Percentiles rank a stretch among this genome's conserved stretches.
These are phyloP conservation scores for Apteryx owenii DNA, from an alignment of 2,113 vertebrate genomes.

Conservation along the genomic window DNA sequence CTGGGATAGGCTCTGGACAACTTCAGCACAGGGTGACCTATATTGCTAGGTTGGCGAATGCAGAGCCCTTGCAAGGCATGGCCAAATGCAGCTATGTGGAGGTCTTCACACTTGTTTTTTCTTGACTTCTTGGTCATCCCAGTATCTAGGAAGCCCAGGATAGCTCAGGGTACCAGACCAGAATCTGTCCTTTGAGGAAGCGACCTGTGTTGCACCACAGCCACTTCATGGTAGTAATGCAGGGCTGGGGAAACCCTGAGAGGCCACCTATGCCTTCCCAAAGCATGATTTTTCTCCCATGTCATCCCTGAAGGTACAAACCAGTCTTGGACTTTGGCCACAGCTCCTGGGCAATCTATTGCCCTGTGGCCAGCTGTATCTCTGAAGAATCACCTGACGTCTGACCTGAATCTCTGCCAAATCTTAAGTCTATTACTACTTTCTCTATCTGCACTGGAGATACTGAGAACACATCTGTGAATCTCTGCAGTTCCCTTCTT, in stretches of 20 bases:
- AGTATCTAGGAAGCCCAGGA: fast-evolving
- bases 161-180: neutral
- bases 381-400: neutral
- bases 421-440: neutral
- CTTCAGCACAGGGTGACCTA: neutral
- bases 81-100: neutral
- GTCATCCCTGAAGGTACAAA: neutral
- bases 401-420: neutral
- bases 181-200: neutral
- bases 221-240: neutral
- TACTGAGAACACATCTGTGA: neutral
- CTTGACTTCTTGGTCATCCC: neutral
- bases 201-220: neutral
- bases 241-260: neutral
- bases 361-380: neutral
- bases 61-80: neutral
- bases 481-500: neutral
- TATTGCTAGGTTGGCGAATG: fast-evolving
- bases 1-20: fast-evolving
- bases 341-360: neutral
- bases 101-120: neutral
- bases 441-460: fast-evolving
- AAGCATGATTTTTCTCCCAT: neutral
- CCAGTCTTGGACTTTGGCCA: neutral
- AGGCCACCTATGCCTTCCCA: neutral